Evolutionary conservation across 2,888 invertebrate species (phyloP).

Genomic region (Proisotoma minuta): DNA sequence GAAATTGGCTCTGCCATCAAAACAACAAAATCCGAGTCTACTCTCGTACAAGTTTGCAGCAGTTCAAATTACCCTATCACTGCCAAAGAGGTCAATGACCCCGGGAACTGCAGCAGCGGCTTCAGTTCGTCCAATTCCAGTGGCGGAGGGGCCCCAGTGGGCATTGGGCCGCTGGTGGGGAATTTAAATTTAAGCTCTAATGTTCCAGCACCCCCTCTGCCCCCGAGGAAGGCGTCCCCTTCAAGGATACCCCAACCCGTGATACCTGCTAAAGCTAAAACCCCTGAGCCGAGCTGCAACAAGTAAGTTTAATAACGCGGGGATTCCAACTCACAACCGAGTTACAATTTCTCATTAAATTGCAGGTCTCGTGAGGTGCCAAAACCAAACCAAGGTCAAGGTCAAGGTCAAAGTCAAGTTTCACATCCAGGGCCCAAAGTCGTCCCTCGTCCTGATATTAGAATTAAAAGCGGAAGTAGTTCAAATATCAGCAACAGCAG

Average conservation of each 20-base stretch:
- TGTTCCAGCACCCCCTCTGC: constrained; percentile 40
- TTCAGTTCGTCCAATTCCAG: constrained; percentile 29
- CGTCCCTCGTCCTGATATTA: background rate
- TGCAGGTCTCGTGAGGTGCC: no score
- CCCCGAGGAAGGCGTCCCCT: constrained; percentile 40
- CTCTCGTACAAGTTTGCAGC: background rate
- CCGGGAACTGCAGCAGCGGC: constrained; percentile 28
- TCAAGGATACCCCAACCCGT: constrained; percentile 24
- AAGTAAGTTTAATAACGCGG: background rate
- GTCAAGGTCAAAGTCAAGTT: background rate
- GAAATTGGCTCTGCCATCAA: background rate
- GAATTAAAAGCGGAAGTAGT: background rate
- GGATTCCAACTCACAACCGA: no score
- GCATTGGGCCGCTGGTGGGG: constrained; percentile 7
- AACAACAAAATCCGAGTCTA: no score
- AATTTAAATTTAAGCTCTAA: constrained; percentile 9
- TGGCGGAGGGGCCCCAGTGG: constrained; percentile 31
- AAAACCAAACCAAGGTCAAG: background rate
- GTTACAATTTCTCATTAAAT: no score
- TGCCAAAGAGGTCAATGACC: constrained; percentile 18
- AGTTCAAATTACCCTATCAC: background rate
- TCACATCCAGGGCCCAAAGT: background rate
- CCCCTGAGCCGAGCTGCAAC: background rate
- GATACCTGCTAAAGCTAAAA: background rate
- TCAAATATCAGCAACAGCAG: background rate